Evolutionary conservation across 1,140 invertebrate genomes (phyloP).

Genomic region (Zaprionus tsacasi): DNA sequence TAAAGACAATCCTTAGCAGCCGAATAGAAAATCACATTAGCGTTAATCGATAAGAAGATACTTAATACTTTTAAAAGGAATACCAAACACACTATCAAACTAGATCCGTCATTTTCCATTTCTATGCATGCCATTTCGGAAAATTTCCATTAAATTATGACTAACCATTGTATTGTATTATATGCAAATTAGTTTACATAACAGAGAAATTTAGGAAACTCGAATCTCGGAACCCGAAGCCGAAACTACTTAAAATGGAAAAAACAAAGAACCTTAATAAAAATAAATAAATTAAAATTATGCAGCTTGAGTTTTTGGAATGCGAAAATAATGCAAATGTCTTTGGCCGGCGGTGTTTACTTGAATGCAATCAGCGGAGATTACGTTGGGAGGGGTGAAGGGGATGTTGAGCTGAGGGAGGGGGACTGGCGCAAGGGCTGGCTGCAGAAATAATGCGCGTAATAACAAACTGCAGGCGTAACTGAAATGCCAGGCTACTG

Average conservation of each 20-base stretch:
- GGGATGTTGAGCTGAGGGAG: background rate
- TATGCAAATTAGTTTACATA: conserved; percentile 68
- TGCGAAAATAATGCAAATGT: conserved; percentile 76
- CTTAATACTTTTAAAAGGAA: conserved; percentile 17
- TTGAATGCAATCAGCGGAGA: conserved; percentile 69
- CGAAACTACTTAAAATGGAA: conserved; percentile 55
- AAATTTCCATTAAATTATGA: conserved; percentile 65
- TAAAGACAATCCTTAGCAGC: conserved; percentile 73
- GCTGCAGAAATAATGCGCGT: conserved; percentile 77
- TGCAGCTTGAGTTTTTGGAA: conserved; percentile 66
- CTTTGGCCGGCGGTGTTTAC: conserved; percentile 68
- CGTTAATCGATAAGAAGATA: conserved; percentile 25
- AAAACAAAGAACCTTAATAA: conserved; percentile 24
- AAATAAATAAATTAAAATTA: conserved; percentile 53
- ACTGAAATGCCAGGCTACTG: conserved; percentile 82
- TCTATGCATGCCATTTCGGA: conserved; percentile 43
- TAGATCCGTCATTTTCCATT: conserved; percentile 39
- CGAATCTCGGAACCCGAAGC: background rate
- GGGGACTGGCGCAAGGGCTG: conserved; percentile 54
- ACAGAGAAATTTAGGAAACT: conserved; percentile 39
- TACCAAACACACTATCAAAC: conserved; percentile 37
- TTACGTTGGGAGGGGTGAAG: conserved; percentile 12
- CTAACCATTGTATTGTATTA: conserved; percentile 67
- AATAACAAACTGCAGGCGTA: conserved; percentile 83
- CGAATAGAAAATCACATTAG: conserved; percentile 20